A percentile compares a stretch with the other conserved stretches of the same genome.
Conservation (phyloP, 2,797 vertebrate genomes). For the Enteromius thamalakanensis region DNA sequence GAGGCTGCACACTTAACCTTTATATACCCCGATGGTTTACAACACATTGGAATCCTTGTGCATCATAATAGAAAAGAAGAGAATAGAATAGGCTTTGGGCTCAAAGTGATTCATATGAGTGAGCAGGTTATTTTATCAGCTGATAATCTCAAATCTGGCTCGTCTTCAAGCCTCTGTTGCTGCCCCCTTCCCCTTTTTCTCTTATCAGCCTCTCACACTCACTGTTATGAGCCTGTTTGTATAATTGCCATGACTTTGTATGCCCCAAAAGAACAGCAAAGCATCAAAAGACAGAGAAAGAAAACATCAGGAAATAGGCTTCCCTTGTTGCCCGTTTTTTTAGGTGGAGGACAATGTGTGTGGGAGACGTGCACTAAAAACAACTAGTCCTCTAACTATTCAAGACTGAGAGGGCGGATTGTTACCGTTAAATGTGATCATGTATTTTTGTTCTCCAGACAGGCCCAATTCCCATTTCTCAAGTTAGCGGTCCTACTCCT, state of each 20-base stretch:
- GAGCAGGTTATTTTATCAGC: constrained; percentile 48
- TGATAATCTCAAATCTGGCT: constrained; percentile 58
- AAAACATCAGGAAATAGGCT: constrained; percentile 60
- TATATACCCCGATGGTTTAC: not conserved
- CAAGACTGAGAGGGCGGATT: constrained; percentile 59
- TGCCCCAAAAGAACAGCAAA: constrained; percentile 16
- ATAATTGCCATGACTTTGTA: constrained; percentile 49
- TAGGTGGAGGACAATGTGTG: constrained; percentile 67
- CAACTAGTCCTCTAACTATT: constrained; percentile 69
- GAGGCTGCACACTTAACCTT: constrained; percentile 8
- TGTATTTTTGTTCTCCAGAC: constrained; percentile 22
- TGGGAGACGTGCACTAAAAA: constrained; percentile 61
- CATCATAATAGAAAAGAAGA: not conserved
- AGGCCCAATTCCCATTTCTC: not conserved
- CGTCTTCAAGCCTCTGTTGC: constrained; percentile 64
- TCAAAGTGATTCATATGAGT: not conserved
- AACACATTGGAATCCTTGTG: not conserved
- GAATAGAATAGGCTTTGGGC: not conserved
- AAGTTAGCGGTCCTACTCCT: constrained; percentile 41
- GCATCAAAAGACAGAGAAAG: constrained; percentile 33
- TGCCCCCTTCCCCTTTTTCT: constrained; percentile 71
- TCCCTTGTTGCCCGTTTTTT: constrained; percentile 33
- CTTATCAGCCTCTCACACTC: constrained; percentile 71
- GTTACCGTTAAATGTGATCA: constrained; percentile 17
- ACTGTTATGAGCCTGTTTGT: constrained; percentile 45